Conservation (phyloP, 1,140 invertebrate species). For the Brachionus rotundiformis region DNA sequence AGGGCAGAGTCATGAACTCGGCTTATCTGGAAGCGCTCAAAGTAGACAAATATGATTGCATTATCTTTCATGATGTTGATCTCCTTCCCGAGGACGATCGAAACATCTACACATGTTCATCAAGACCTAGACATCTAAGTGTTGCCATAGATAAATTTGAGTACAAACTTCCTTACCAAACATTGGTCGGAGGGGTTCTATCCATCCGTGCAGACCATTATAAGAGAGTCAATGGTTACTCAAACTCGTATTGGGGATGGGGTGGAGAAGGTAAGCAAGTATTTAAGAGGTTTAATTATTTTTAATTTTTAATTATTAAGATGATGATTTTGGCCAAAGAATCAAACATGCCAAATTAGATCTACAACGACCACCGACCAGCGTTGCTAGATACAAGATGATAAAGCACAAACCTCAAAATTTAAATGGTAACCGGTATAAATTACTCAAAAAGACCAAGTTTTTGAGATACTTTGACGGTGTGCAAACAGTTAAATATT, state of each 20-base stretch:
- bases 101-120: constrained; percentile 53
- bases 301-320: not conserved
- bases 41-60: constrained; percentile 53
- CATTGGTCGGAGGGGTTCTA: constrained; percentile 42
- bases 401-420: constrained; percentile 42
- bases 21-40: constrained; percentile 39
- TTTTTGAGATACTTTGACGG: constrained; percentile 7
- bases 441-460: constrained; percentile 16
- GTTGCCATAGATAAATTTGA: constrained; percentile 52
- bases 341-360: constrained; percentile 3
- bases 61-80: constrained; percentile 55
- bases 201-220: constrained; percentile 29
- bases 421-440: constrained; percentile 35
- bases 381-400: constrained; percentile 45
- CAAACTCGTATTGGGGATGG: constrained; percentile 79
- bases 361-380: not conserved
- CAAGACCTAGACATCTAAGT: constrained; percentile 51
- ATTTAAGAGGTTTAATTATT: not conserved
- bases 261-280: constrained; percentile 56
- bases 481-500: constrained; percentile 34
- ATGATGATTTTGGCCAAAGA: constrained; percentile 38
- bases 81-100: constrained; percentile 52
- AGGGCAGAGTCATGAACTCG: constrained; percentile 49
- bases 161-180: constrained; percentile 19
- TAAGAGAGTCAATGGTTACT: constrained; percentile 69